Percentiles rank a stretch among this genome's conserved stretches.
phyloP scores from a whole-genome alignment of 2,797 vertebrate genomes.

The Lithobates sylvaticus region DNA sequence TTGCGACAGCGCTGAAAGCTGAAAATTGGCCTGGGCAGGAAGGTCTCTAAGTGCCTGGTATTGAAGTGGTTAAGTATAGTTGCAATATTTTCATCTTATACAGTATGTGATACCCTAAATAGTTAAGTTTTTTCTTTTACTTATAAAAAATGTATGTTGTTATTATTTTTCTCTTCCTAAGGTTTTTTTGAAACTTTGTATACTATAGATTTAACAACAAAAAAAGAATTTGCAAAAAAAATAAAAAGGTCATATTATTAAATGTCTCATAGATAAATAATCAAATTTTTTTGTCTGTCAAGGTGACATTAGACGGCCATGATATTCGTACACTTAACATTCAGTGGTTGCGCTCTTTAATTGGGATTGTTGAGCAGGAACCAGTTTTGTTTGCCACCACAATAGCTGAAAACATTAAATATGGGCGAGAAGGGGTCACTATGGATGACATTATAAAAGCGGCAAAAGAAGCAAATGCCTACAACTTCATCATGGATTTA shows the following conservation, averaged over 20 bases:
- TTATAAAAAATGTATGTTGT: no score
- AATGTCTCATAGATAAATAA: neutral
- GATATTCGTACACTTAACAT: constrained; percentile 94
- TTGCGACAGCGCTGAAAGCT: no score
- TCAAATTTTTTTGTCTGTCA: constrained; percentile 2
- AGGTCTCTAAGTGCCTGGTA: no score
- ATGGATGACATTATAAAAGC: constrained; percentile 88
- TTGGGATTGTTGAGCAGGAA: constrained; percentile 96
- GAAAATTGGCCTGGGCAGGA: no score
- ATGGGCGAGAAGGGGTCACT: constrained; percentile 83
- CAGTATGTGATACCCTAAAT: neutral
- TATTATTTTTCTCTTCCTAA: neutral
- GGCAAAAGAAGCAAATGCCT: constrained; percentile 93
- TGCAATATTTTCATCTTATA: no score
- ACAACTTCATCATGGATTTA: constrained; percentile 95
- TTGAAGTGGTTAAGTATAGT: no score
- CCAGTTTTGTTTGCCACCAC: constrained; percentile 94
- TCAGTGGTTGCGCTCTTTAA: constrained; percentile 93
- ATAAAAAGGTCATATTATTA: no score
- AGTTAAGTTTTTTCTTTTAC: neutral
- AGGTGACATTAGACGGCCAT: constrained; percentile 96
- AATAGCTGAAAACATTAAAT: constrained; percentile 95
- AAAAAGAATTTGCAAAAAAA: neutral
- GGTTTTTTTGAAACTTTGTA: neutral
- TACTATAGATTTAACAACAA: neutral